Base-by-base conservation (phyloP, 1,140 invertebrate species). In the Heliconius melpomene region DNA sequence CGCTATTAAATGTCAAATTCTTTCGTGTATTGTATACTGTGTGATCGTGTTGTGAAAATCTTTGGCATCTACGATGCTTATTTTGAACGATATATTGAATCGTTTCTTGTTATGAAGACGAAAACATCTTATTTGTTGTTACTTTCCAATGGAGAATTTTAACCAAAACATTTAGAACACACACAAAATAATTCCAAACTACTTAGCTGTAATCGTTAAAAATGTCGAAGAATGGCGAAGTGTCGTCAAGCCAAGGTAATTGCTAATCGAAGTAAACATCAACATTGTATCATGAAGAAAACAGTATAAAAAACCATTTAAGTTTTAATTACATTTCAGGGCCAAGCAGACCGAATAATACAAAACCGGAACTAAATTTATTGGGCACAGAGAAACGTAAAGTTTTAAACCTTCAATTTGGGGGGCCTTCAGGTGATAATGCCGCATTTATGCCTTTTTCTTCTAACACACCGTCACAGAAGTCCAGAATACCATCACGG, bases 161-260 rank as follows among this genome's bases (percentile, higher is more conserved):
- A 57, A 76, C 72, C 74, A 81, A 29, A 80, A 77, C 72, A 71
- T 79, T 70, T 88, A 89, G 77, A 78, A 72, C 80, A 78, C 26
- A 75, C 23, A 11, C 3, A 13, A 29, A 66, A 66, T 66, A 29
- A 29, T 81, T 82, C 72, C 74, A 79, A 72, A 83, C 84, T 81
- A 72, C 75, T 77, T 78, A 32, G 71, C 60, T 78, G 74, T 82
- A 80, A 79, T 84, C 70, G 81, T 82, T 86, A 87, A 92, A 93
- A 91, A 94, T 94, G 93, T 94, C 93, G 90, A 94, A 89, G 90
- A 94, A 94, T 93, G 93, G 93, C 89, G 93, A 94, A 88, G 87
- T 94, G 87, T 91, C 93, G 86, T 91, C 93, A 90, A 93, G 91
- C 87, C 93, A 94, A 93, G 93, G 93, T 94, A 93, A 90, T 86